Base-by-base conservation (phyloP, 2,888 invertebrate species). In the Folsomia manolachei region DNA sequence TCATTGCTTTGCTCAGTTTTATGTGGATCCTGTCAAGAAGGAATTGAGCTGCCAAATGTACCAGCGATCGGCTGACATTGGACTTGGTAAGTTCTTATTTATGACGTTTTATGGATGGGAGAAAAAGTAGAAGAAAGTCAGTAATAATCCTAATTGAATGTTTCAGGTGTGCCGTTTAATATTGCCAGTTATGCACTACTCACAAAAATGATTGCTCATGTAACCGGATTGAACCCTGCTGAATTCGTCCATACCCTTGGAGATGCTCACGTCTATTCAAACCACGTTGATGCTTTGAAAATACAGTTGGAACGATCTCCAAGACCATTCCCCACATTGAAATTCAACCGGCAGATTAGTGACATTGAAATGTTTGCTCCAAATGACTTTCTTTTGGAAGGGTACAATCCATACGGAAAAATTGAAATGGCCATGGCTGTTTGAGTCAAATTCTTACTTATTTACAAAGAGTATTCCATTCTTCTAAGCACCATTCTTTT, bases 1-100 rank as follows among this genome's bases (percentile, higher is more conserved):
- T 82, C 98, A 99, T 83, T 93, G 94, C 82, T 86, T 99, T 63
- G 92, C 90, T 0, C 98, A 98, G 84, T 99, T 99, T 85, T 95
- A 92, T 85, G 97, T 98, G 0, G 88, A 90, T 0, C 85, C 88
- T 80, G 90, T 89, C 1, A 77, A 72, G 19, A 67, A 75, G 24
- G 92, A 93, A 83, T 85, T 99, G 0, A 95, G 94, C 0, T 97
- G 96, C 82, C 91, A 95, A 81, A 84, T 98, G 78, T 97, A 97
- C 83, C 98, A 99, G 84, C 88, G 98, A 78, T 97, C 97, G 81
- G 98, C 95, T 7, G 98, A 99, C 83, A 94, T 98, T 91, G 97
- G 97, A 1, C 87, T 98, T 1, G 98, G 98, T n/a, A 96, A 97
- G 0, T 19, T 63, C 7, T 9, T 9, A 24, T 23, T 19, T 23